Evolutionary conservation across 1,140 invertebrate genomes (phyloP), one percentile per base, ranked within the genome.

Genomic region (Zaprionus camerounensis): DNA sequence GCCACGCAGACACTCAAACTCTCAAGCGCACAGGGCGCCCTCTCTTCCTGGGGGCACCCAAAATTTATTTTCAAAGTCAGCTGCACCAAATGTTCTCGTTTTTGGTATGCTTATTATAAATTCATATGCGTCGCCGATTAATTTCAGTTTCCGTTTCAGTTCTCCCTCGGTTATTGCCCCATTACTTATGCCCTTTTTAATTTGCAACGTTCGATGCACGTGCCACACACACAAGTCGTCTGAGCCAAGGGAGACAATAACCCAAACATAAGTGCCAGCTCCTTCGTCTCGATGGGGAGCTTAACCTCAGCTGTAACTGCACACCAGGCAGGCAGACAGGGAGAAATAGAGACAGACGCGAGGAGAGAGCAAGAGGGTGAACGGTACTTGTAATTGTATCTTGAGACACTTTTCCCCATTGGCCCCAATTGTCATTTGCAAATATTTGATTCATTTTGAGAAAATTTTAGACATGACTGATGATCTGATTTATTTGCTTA

Each of bases 171-270:
- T 58, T 75, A 67, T 59, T 58, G 68, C 28, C 36, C 81, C 85
- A 88, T 88, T 85, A 88, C 72, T 88, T 88, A 88, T 90, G 64
- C 81, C 69, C 53, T 85, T 85, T 85, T 88, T 90, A 88, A 88
- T 88, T 88, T 85, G 67, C 63, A 61, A 59, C 75, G 64, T 82
- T 81, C 79, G 79, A 81, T 88, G 85, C 78, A 84, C 85, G 78
- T 84, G 84, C 84, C 84, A 73, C 36, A 41, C 44, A 22, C 11
- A 38, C 59, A 20, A 70, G 56, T 57, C 58, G 36, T 62, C 62
- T 65, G 41, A 44, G 44, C 65, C 62, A 51, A 66, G 59, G 20
- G 56, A 61, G 71, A 66, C 69, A 34, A 71, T 71, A 66, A 66
- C 69, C 65, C 69, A 71, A 53, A 51, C 46, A 55, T 36, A 70